These are phyloP conservation scores for Julus scanicus DNA, from an alignment of 2,888 invertebrate genomes.

Conservation along the genomic window DNA sequence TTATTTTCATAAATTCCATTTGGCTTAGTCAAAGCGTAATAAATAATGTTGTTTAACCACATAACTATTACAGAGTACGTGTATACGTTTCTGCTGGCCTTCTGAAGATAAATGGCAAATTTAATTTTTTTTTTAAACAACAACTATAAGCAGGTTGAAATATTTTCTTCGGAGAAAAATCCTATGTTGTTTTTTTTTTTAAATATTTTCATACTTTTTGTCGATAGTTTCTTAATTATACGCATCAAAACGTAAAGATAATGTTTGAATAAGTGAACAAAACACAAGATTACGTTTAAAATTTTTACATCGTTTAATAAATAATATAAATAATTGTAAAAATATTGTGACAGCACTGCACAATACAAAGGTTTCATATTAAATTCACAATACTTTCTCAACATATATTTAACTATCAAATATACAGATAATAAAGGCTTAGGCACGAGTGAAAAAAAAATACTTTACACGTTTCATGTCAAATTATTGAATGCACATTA, in stretches of 20 bases:
- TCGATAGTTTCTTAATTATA: too few species aligned
- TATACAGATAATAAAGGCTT: constrained; percentile 45
- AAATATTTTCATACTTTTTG: too few species aligned
- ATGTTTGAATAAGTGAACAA: background rate
- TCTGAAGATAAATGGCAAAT: too few species aligned
- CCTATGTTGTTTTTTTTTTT: too few species aligned
- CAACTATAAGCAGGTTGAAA: too few species aligned
- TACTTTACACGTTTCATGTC: constrained; percentile 28
- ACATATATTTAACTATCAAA: constrained; percentile 45
- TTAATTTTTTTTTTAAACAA: too few species aligned
- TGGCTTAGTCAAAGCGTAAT: too few species aligned
- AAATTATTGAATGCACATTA: constrained; percentile 36
- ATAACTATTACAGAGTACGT: too few species aligned
- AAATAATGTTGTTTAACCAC: too few species aligned
- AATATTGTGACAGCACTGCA: constrained; percentile 46
- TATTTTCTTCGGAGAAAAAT: too few species aligned
- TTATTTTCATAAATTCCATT: too few species aligned
- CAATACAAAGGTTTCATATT: constrained; percentile 41
- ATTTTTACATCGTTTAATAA: constrained; percentile 46
- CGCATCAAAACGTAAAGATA: background rate
- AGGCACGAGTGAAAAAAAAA: constrained; percentile 45
- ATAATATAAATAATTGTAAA: constrained; percentile 52
- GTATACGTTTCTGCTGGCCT: too few species aligned
- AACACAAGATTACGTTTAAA: background rate
- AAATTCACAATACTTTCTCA: constrained; percentile 39